Evolutionary conservation across 2,797 vertebrate species (phyloP).

Genomic region (Sebastes paucispinis): DNA sequence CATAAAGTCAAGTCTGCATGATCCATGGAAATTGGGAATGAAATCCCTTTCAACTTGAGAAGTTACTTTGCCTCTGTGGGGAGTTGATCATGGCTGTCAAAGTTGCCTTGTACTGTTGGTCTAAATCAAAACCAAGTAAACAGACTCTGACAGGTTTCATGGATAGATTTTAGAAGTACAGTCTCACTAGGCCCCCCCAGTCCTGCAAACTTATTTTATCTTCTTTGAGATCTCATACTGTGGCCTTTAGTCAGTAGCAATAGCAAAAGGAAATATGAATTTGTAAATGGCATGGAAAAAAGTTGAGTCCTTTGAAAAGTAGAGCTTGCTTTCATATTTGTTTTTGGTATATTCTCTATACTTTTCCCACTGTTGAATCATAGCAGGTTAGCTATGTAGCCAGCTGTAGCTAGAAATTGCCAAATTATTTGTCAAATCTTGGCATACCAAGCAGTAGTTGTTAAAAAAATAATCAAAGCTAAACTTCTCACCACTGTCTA

Average conservation of each 20-base stretch:
- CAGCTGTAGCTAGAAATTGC: neutral
- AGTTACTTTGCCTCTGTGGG: constrained; percentile 30
- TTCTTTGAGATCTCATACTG: neutral
- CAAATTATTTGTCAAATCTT: neutral
- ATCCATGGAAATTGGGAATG: constrained; percentile 24
- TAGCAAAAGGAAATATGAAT: constrained; percentile 12
- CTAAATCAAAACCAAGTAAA: constrained; percentile 58
- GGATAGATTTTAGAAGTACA: constrained; percentile 23
- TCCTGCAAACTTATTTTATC: constrained; percentile 20
- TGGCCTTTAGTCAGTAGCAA: neutral
- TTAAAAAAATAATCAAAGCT: neutral
- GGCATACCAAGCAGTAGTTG: neutral
- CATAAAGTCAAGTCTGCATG: constrained; percentile 28
- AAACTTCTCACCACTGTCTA: neutral
- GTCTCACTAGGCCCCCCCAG: neutral
- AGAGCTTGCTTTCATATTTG: neutral
- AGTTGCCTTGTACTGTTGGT: constrained; percentile 26
- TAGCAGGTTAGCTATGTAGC: neutral
- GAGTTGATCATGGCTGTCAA: constrained; percentile 45
- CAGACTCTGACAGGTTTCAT: constrained; percentile 40
- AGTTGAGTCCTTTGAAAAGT: neutral
- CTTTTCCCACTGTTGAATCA: neutral
- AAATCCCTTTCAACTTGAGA: constrained; percentile 41
- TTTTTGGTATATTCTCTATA: neutral
- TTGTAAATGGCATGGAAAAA: constrained; percentile 1